Conservation (phyloP, 2,113 vertebrate species). For the Smithornis capensis region DNA sequence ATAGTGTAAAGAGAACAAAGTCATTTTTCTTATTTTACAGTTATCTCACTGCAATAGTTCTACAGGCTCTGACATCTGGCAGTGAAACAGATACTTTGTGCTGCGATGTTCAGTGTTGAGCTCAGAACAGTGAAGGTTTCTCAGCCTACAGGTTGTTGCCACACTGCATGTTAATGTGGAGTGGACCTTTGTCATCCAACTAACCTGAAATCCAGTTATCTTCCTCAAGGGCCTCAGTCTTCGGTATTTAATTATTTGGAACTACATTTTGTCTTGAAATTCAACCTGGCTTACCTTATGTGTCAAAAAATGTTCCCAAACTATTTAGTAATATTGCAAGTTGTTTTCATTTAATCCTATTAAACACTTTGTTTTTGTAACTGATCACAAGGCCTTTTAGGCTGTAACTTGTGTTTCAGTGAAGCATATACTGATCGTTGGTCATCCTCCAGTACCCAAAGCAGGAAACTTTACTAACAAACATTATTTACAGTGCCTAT, state of each 20-base stretch:
- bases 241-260: not conserved
- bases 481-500: not conserved
- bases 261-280: not conserved
- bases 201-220: not conserved
- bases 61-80: not conserved
- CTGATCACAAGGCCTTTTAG: not conserved
- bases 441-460: not conserved
- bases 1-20: not conserved
- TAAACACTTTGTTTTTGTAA: not conserved
- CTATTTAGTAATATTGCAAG: not conserved
- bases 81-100: not conserved
- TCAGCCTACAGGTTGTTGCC: not conserved
- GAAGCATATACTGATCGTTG: not conserved
- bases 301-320: not conserved
- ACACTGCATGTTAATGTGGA: fast-evolving
- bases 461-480: not conserved
- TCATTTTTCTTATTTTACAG: not conserved
- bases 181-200: not conserved
- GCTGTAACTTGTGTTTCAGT: not conserved
- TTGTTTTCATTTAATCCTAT: not conserved
- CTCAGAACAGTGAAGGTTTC: not conserved
- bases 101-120: fast-evolving
- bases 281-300: not conserved
- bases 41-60: not conserved
- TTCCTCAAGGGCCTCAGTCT: not conserved